A percentile compares a stretch with the other conserved stretches of the same genome.
These are phyloP conservation scores for Netelia melanura DNA, from an alignment of 2,888 invertebrate species.

Conservation along the genomic window DNA sequence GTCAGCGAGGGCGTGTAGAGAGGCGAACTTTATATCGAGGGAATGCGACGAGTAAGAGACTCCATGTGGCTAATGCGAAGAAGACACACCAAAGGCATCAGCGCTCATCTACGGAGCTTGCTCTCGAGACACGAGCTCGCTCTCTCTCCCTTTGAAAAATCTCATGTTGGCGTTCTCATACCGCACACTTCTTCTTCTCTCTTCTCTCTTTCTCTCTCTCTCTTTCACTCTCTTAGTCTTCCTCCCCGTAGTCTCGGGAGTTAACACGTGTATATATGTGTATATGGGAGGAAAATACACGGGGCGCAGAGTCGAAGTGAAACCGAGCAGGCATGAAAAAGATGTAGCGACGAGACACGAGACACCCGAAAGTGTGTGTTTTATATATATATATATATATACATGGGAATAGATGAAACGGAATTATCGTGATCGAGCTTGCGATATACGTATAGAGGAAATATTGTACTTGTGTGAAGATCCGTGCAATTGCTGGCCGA, in stretches of 20 bases:
- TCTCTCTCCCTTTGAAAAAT: slow-evolving; percentile 68
- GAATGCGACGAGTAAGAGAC: slow-evolving; percentile 61
- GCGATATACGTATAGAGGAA: slow-evolving; percentile 1
- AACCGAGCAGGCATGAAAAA: slow-evolving; percentile 36
- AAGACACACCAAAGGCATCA: slow-evolving; percentile 30
- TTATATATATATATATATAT: background rate
- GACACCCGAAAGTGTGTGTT: slow-evolving; percentile 28
- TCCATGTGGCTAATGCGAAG: slow-evolving; percentile 63
- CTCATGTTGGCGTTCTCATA: slow-evolving; percentile 55
- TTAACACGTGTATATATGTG: background rate
- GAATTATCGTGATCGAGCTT: slow-evolving; percentile 41
- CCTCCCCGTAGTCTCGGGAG: background rate
- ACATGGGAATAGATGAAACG: slow-evolving; percentile 1
- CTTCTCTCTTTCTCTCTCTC: background rate
- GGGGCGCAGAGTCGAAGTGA: slow-evolving; percentile 46
- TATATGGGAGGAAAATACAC: slow-evolving; percentile 7
- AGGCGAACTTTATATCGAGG: slow-evolving; percentile 54
- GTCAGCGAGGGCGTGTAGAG: slow-evolving; percentile 55
- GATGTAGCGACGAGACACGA: slow-evolving; percentile 28
- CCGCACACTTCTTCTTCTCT: slow-evolving; percentile 27
- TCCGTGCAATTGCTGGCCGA: slow-evolving; percentile 75
- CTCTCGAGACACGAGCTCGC: slow-evolving; percentile 40
- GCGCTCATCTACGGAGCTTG: slow-evolving; percentile 1
- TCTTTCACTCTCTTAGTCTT: background rate
- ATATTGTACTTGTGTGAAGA: slow-evolving; percentile 68